Conservation (phyloP, 1,140 invertebrate genomes). For the Drosophila kanapiae region DNA sequence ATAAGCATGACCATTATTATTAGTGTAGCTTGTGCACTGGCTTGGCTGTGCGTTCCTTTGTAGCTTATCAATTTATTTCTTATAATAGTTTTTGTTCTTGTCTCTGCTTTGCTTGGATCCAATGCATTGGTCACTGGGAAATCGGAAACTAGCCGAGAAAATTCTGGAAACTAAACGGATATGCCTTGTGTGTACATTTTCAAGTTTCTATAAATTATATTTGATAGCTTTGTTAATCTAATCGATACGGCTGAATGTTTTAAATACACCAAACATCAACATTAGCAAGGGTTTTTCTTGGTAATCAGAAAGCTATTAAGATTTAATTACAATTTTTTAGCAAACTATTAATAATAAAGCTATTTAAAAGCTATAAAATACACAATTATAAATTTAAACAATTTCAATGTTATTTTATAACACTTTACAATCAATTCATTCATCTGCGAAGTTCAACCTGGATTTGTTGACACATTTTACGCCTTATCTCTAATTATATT, state of each 20-base stretch:
- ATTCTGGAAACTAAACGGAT: constrained; percentile 15
- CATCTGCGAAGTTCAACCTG: not conserved
- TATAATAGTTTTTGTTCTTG: not conserved
- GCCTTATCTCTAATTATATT: not conserved
- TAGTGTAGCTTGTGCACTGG: not conserved
- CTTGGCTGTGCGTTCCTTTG: not conserved
- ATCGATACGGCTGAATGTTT: constrained; percentile 15
- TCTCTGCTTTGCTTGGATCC: not conserved
- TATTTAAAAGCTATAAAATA: no score
- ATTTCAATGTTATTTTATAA: not conserved
- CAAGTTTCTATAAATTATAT: not conserved
- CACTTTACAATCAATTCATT: not conserved
- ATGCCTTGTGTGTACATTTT: not conserved
- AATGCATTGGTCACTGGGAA: constrained; percentile 6
- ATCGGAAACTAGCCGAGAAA: not conserved
- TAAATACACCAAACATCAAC: not conserved
- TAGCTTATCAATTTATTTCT: constrained; percentile 2
- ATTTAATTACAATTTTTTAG: not conserved
- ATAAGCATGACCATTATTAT: constrained; percentile 38
- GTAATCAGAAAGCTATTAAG: not conserved
- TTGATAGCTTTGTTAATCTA: constrained; percentile 11
- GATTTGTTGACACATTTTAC: not conserved
- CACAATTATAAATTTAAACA: not conserved
- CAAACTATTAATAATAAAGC: no score
- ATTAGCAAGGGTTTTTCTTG: not conserved